Base-by-base conservation (phyloP, 2,888 invertebrate species). In the Lasioglossum malachurum region DNA sequence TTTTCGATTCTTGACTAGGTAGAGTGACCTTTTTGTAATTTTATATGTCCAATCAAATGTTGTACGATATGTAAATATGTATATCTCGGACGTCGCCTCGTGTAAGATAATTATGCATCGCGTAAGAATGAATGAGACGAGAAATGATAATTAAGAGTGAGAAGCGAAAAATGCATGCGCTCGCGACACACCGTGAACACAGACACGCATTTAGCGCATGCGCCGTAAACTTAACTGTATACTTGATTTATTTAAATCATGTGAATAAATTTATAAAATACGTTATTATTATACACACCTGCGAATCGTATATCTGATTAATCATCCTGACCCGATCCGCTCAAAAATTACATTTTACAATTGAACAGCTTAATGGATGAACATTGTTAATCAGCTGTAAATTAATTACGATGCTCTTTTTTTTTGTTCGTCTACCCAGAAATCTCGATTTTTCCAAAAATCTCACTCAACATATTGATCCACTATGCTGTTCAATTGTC, bases 21-120 rank as follows among this genome's bases (percentile, higher is more conserved):
- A 95, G 95, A 93, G 41, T 75, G 93, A 94, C 95, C 75, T 95
- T 95, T 95, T 95, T 95, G 93, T 95, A 95, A 95, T 95, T 95
- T 95, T 95, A 95, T 95, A 95, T 94, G 94, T 95, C 94, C 93
- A 93, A 94, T 41, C 82, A 91, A 78, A 92, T 91, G 92, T 91
- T 95, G 95, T 95, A 95, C 88, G 91, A 95, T 95, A 95, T 95
- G 95, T 95, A 95, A 93, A 95, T 95, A 95, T 95, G 95, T 95
- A 95, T 93, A 93, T 94, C 71, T 71, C 92, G 88, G 92, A 93
- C 91, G 93, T 93, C 94, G 95, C 95, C 95, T 95, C 94, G 92
- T 95, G 95, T 95, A 95, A 95, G 94, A 95, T 95, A 94, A 46
- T 91, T 93, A 92, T 91, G 92, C 91, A 75, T 86, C 90, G 92